Conservation (phyloP, 2,888 invertebrate genomes). For the Leptopterna dolabrata region DNA sequence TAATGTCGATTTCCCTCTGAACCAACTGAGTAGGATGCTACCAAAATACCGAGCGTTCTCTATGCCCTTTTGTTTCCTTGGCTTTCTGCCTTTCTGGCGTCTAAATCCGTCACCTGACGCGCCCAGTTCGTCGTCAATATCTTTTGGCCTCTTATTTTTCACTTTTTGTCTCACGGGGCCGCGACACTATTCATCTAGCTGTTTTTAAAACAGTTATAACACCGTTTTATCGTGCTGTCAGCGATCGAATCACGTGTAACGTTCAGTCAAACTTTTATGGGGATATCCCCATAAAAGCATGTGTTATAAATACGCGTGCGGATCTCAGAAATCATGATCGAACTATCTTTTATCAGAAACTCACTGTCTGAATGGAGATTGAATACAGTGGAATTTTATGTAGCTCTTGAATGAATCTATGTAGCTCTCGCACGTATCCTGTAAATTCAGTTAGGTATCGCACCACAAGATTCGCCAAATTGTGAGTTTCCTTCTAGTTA, state of each 20-base stretch:
- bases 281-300: too few species aligned
- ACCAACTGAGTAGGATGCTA: neutral
- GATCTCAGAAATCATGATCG: too few species aligned
- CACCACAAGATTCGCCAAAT: too few species aligned
- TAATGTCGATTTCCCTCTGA: neutral
- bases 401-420: too few species aligned
- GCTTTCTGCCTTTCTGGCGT: slow-evolving; percentile 41
- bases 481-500: too few species aligned
- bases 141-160: neutral
- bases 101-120: slow-evolving; percentile 48
- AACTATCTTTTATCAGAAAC: too few species aligned
- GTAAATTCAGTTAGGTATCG: too few species aligned
- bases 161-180: neutral
- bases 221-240: neutral
- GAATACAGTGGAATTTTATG: too few species aligned
- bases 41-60: neutral
- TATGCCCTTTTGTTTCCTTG: slow-evolving; percentile 44
- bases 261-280: neutral
- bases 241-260: neutral
- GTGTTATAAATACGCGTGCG: too few species aligned
- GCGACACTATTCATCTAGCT: neutral
- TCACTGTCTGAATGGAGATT: too few species aligned
- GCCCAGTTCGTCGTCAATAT: slow-evolving; percentile 28
- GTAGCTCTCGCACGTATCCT: too few species aligned
- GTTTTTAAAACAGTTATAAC: neutral